Conservation (phyloP, 2,797 vertebrate species). For the Enteromius treurensis region DNA sequence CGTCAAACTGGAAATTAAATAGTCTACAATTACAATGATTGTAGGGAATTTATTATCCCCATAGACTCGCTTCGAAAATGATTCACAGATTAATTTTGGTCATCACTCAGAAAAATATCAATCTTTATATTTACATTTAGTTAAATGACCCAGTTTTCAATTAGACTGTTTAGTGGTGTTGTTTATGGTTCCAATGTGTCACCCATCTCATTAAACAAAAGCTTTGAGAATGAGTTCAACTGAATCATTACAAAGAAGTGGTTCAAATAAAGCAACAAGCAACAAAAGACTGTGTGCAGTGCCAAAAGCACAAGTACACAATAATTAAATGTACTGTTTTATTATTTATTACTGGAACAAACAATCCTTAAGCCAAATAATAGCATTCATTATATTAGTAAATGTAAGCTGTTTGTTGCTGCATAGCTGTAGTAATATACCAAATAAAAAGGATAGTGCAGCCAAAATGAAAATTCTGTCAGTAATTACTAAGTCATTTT, state of each 20-base stretch:
- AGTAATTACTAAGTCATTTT: not conserved
- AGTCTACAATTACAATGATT: not conserved
- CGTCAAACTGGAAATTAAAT: not conserved
- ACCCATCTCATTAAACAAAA: conserved; percentile 3
- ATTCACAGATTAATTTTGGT: not conserved
- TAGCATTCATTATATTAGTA: not conserved
- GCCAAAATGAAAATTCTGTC: not conserved
- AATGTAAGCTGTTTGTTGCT: not conserved
- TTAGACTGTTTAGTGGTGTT: conserved; percentile 19
- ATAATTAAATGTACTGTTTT: not conserved
- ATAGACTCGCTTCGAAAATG: not conserved
- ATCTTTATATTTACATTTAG: not conserved
- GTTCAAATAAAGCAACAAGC: not conserved
- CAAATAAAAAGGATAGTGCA: not conserved
- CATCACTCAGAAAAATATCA: not conserved
- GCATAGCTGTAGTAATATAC: not conserved
- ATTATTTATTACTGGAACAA: not conserved
- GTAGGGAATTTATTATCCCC: not conserved
- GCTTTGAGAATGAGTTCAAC: not conserved
- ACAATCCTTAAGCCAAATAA: not conserved
- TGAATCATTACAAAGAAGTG: not conserved
- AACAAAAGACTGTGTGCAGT: not conserved
- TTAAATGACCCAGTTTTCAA: conserved; percentile 10
- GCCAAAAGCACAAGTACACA: not conserved
- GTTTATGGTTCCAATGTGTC: conserved; percentile 29